Evolutionary conservation across 2,888 invertebrate species (phyloP).

Genomic region (Drosophila pegasa): DNA sequence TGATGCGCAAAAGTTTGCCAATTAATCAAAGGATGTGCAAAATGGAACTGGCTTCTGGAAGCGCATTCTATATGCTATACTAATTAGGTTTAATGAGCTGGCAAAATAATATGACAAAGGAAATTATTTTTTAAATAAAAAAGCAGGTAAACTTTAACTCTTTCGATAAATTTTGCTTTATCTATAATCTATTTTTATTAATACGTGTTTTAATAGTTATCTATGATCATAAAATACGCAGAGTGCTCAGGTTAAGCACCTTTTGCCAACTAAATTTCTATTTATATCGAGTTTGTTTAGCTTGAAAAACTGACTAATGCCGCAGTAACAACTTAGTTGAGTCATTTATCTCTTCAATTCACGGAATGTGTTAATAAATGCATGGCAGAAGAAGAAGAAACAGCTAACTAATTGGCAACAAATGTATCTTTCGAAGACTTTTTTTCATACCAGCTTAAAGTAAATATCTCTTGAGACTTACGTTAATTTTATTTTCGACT

Average conservation of each 20-base stretch:
- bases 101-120: slow-evolving; percentile 3
- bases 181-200: neutral
- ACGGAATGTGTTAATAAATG: slow-evolving; percentile 28
- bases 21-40: slow-evolving; percentile 55
- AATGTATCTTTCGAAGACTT: neutral
- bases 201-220: neutral
- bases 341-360: slow-evolving; percentile 33
- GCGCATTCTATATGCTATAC: slow-evolving; percentile 13
- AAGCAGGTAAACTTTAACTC: neutral
- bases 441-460: neutral
- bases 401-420: slow-evolving; percentile 3
- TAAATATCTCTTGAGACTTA: slow-evolving; percentile 21
- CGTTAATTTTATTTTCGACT: slow-evolving; percentile 12
- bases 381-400: slow-evolving; percentile 2
- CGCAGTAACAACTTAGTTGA: slow-evolving; percentile 25
- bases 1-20: slow-evolving; percentile 43
- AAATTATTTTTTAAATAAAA: neutral
- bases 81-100: slow-evolving; percentile 56
- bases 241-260: neutral
- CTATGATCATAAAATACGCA: neutral
- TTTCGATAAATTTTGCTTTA: neutral
- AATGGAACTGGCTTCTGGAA: slow-evolving; percentile 40
- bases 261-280: slow-evolving; percentile 3
- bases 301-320: slow-evolving; percentile 22
- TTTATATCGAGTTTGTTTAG: neutral